Percentiles rank a stretch among this genome's conserved stretches.
Evolutionary conservation across 1,140 invertebrate genomes (phyloP).

Genomic region (Teleopsis dalmanni): DNA sequence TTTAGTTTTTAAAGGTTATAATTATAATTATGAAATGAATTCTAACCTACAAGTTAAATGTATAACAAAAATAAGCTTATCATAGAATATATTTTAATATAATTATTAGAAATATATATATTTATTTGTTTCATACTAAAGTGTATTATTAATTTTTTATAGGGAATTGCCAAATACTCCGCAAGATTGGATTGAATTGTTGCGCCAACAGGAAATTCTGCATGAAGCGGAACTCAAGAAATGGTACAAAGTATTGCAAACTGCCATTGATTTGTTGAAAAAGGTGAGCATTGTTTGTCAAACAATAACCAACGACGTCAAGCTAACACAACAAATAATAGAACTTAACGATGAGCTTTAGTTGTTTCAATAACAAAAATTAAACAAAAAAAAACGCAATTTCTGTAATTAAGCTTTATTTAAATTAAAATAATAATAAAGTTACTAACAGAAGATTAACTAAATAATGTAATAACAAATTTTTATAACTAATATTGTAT

Average conservation of each 20-base stretch:
- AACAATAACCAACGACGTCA: slow-evolving; percentile 31
- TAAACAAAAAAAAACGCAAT: background rate
- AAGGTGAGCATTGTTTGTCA: slow-evolving; percentile 50
- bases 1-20: no score
- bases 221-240: slow-evolving; percentile 67
- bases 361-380: background rate
- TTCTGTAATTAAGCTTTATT: background rate
- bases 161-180: slow-evolving; percentile 56
- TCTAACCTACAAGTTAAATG: no score
- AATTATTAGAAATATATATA: no score
- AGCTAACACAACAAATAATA: slow-evolving; percentile 32
- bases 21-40: no score
- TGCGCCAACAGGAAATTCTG: slow-evolving; percentile 68
- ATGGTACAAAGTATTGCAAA: slow-evolving; percentile 66
- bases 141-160: slow-evolving; percentile 12
- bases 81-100: no score
- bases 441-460: no score
- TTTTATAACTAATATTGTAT: background rate
- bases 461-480: no score
- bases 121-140: no score
- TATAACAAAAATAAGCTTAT: no score
- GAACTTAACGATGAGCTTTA: slow-evolving; percentile 14
- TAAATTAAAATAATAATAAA: background rate
- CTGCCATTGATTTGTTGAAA: slow-evolving; percentile 56
- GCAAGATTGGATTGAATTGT: slow-evolving; percentile 67